Conservation (phyloP, 2,113 vertebrate species). For the Oreochromis aureus region DNA sequence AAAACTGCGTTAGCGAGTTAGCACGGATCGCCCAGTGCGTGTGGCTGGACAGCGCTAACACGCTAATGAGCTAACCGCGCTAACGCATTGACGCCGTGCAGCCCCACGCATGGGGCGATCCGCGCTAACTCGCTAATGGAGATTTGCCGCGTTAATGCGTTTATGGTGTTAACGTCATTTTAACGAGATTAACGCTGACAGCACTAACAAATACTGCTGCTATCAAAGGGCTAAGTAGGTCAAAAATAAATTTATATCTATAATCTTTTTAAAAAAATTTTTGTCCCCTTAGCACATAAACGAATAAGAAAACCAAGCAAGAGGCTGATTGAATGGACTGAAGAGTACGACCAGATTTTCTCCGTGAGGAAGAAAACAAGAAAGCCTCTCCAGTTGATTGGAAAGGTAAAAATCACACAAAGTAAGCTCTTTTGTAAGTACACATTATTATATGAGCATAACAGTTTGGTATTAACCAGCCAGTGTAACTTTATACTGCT, state of each 20-base stretch:
- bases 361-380: conserved; percentile 88
- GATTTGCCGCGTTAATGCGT: too few species aligned
- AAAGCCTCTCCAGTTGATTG: conserved; percentile 77
- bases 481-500: background rate
- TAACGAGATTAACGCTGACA: background rate
- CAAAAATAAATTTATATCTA: background rate
- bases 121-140: too few species aligned
- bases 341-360: conserved; percentile 92
- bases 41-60: background rate
- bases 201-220: background rate
- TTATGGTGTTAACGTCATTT: background rate
- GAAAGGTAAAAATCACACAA: conserved; percentile 76
- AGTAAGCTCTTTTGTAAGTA: conserved; percentile 10
- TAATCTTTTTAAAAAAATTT: background rate
- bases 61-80: too few species aligned
- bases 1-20: rapidly evolving
- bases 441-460: background rate
- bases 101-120: rapidly evolving
- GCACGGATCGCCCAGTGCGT: rapidly evolving
- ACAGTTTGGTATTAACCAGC: background rate
- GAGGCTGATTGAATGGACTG: conserved; percentile 89
- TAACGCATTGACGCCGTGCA: background rate
- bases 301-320: conserved; percentile 94
- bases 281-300: conserved; percentile 78
- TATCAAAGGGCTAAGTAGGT: background rate